phyloP scores from a whole-genome alignment of 2,888 invertebrate species.

The Agrilus biguttatus region DNA sequence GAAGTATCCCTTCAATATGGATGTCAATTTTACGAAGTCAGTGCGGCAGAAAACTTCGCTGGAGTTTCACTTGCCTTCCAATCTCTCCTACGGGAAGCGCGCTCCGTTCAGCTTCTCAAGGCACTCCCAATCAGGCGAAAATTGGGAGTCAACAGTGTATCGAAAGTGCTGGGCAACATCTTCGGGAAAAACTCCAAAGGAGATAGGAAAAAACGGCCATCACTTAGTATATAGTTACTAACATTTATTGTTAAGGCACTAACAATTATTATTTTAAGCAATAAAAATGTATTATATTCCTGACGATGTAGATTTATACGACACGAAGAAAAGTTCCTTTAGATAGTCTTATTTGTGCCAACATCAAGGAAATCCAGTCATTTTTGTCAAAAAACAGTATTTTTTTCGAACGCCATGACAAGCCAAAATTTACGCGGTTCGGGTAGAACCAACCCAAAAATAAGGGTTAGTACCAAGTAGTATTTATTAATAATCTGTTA shows the following conservation, averaged over 20 bases:
- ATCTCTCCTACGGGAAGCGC: conserved; percentile 58
- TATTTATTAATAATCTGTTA: no score
- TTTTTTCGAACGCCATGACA: no score
- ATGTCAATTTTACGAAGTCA: conserved; percentile 75
- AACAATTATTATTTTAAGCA: no score
- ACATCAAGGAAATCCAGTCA: no score
- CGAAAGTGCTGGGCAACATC: conserved; percentile 65
- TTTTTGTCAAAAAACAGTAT: no score
- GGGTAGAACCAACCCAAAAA: no score
- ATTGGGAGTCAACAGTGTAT: conserved; percentile 62
- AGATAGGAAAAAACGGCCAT: conserved; percentile 63
- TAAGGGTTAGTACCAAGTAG: no score
- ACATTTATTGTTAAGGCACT: not conserved
- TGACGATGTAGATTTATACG: no score
- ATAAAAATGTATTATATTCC: no score
- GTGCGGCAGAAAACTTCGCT: conserved; percentile 68
- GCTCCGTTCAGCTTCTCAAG: conserved; percentile 55
- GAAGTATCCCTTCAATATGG: conserved; percentile 62
- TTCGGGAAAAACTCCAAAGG: conserved; percentile 66
- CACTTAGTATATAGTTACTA: conserved; percentile 51
- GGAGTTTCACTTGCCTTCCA: conserved; percentile 71
- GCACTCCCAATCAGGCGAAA: conserved; percentile 56
- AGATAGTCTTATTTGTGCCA: no score
- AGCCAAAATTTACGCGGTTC: no score
- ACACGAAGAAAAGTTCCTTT: no score